Percentiles rank a stretch among this genome's conserved stretches.
phyloP scores from a whole-genome alignment of 2,888 invertebrate genomes.

The Drosophila niveifrons region DNA sequence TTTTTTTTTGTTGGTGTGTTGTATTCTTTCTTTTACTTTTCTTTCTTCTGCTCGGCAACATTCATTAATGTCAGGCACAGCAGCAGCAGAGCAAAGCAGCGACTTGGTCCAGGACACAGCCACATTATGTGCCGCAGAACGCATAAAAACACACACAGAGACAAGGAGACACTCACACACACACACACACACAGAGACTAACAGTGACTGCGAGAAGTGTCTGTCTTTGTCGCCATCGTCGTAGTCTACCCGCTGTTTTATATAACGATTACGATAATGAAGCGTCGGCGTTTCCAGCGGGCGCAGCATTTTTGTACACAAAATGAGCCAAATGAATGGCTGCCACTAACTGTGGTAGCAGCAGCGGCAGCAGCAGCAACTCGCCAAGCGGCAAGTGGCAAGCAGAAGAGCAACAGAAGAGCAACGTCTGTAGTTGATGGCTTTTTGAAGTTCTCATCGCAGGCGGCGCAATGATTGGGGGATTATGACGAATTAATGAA shows the following conservation, averaged over 20 bases:
- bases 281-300: slow-evolving; percentile 75
- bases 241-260: slow-evolving; percentile 78
- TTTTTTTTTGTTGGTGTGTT: neutral
- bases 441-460: slow-evolving; percentile 80
- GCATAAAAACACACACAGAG: slow-evolving; percentile 66
- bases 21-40: slow-evolving; percentile 2
- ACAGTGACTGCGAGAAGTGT: slow-evolving; percentile 41
- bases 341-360: slow-evolving; percentile 34
- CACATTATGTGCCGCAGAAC: slow-evolving; percentile 78
- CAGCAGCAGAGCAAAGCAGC: slow-evolving; percentile 31
- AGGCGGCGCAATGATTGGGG: slow-evolving; percentile 80
- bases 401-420: slow-evolving; percentile 1
- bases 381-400: neutral
- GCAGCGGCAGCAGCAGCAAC: neutral
- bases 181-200: slow-evolving; percentile 41
- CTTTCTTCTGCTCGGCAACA: slow-evolving; percentile 47
- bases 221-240: slow-evolving; percentile 51
- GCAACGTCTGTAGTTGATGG: slow-evolving; percentile 80
- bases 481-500: slow-evolving; percentile 83
- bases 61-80: slow-evolving; percentile 77
- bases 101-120: slow-evolving; percentile 64
- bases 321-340: slow-evolving; percentile 79
- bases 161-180: slow-evolving; percentile 10
- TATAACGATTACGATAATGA: slow-evolving; percentile 81
- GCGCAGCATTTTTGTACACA: slow-evolving; percentile 78